Evolutionary conservation across 1,140 invertebrate genomes (phyloP), one percentile per base, ranked within the genome.

Genomic region (Cotesia vestalis): DNA sequence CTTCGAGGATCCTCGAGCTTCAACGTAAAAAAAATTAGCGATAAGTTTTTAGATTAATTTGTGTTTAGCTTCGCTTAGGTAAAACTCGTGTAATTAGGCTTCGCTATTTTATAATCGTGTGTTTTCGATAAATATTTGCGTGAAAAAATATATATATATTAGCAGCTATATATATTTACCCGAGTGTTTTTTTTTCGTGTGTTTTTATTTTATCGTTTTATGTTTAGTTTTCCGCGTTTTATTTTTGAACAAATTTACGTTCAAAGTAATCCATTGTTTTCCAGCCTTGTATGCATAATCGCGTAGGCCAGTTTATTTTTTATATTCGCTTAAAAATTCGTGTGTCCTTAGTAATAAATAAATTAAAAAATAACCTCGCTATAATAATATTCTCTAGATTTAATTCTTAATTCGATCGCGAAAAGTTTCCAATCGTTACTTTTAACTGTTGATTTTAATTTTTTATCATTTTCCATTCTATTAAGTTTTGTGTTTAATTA

Each of bases 181-280:
- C 34, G 35, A 52, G 36, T 61, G 12, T 36, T 63, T 63, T n/a
- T 69, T 35, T 69, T 60, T 38, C 46, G 62, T 38, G 69, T 71
- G 69, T 71, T 14, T 52, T 46, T 71, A 53, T 61, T 62, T 71
- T 55, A 27, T 71, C 62, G 17, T 1, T 20, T 71, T 71, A 55
- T 57, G 11, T 70, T 63, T 17, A 12, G 8, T 57, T 35, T 71
- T 64, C 64, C 52, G 34, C 62, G 52, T 71, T 71, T 64, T 72
- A 51, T 71, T 64, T 51, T 71, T 52, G 20, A 40, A 70, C 9
- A 51, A 27, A 27, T 27, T 27, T 53, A 53, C 11, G 72, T 79
- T 80, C 78, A 77, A 80, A 71, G 66, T 71, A 81, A 81, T 81
- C 79, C 77, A 71, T 53, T 73, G 79, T 79, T 79, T 80, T 81